phyloP scores from a whole-genome alignment of 2,113 vertebrate genomes.

The Eonycteris spelaea region DNA sequence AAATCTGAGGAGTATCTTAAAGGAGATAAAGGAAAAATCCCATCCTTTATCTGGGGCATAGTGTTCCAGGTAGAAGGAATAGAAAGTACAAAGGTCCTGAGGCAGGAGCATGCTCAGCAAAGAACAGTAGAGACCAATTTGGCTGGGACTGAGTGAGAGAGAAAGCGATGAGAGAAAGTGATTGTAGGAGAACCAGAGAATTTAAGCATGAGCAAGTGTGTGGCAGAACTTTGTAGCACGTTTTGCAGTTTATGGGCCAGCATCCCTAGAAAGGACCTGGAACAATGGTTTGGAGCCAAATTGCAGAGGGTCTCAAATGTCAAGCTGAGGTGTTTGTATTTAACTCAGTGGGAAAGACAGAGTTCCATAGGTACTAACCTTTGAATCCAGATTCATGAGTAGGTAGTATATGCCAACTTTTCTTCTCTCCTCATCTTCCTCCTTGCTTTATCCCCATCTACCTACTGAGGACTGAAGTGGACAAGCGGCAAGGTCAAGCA shows the following conservation, averaged over 20 bases:
- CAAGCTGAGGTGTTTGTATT: not conserved
- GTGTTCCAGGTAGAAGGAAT: not conserved
- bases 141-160: not conserved
- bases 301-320: slow-evolving; percentile 10
- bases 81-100: not conserved
- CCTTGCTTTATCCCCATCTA: not conserved
- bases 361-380: not conserved
- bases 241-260: not conserved
- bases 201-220: not conserved
- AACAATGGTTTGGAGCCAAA: not conserved
- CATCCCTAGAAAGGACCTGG: not conserved
- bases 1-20: not conserved
- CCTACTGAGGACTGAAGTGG: not conserved
- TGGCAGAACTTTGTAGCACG: not conserved
- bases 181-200: not conserved
- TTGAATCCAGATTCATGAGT: not conserved
- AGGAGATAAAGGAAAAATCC: not conserved
- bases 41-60: not conserved
- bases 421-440: not conserved
- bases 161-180: not conserved
- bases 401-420: not conserved
- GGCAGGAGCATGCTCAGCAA: not conserved
- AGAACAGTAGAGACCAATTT: not conserved
- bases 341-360: not conserved
- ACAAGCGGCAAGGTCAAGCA: not conserved